These are phyloP conservation scores for Hemitrygon akajei DNA, from an alignment of 2,797 vertebrate species.

Conservation along the genomic window DNA sequence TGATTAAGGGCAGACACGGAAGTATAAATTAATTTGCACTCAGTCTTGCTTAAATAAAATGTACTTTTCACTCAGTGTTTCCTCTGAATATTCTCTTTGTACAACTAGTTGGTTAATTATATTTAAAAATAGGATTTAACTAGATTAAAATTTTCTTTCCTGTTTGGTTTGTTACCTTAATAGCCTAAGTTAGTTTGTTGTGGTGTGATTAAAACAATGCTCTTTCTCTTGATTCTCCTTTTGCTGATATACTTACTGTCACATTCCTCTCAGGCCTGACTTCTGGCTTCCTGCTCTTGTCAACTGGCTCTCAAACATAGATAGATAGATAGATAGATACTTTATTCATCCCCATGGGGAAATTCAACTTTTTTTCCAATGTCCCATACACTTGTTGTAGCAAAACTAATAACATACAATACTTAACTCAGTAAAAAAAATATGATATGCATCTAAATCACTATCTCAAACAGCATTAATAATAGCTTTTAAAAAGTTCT, in stretches of 20 bases:
- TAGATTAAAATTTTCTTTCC: not conserved
- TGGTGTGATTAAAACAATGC: not conserved
- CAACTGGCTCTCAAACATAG: no score
- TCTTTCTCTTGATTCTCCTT: not conserved
- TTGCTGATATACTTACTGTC: not conserved
- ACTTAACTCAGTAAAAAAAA: no score
- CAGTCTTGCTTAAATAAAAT: not conserved
- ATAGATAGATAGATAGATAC: no score
- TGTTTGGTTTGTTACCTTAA: constrained; percentile 26
- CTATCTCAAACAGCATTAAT: no score
- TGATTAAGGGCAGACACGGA: constrained; percentile 6
- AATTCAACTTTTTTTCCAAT: no score
- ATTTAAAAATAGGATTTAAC: constrained; percentile 19
- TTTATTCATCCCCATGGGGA: no score
- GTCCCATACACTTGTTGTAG: no score
- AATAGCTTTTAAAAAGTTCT: no score
- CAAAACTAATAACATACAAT: no score
- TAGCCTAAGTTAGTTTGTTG: not conserved
- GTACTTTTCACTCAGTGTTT: not conserved
- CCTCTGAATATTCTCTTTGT: constrained; percentile 23
- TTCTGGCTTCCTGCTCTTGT: not conserved
- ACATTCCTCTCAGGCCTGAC: not conserved
- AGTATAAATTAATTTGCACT: not conserved
- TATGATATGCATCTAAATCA: no score
- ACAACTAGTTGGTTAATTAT: not conserved